Conservation (phyloP, 1,140 invertebrate genomes). For the Zaprionus ornatus region DNA sequence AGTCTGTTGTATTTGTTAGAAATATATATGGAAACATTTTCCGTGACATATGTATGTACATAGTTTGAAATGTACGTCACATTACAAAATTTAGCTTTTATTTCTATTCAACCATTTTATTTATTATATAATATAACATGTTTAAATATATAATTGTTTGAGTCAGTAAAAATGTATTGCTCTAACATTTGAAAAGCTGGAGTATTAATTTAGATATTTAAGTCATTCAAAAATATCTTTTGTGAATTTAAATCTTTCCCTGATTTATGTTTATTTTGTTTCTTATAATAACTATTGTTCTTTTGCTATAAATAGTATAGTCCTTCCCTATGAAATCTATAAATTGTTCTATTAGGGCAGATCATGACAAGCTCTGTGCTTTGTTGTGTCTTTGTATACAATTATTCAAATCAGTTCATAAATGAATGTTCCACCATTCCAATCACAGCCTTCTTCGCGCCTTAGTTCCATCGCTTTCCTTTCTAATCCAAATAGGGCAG, state of each 20-base stretch:
- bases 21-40: too few species aligned
- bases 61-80: too few species aligned
- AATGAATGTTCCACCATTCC: constrained; percentile 23
- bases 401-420: constrained; percentile 24
- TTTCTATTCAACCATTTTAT: not conserved
- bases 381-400: not conserved
- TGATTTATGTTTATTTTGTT: not conserved
- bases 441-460: constrained; percentile 59
- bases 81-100: not conserved
- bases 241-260: not conserved
- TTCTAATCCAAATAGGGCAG: constrained; percentile 90
- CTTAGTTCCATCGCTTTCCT: not conserved
- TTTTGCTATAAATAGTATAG: not conserved
- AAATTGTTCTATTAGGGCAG: not conserved
- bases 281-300: not conserved
- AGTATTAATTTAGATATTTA: not conserved
- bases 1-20: too few species aligned
- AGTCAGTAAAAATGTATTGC: not conserved
- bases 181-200: not conserved
- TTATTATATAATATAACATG: not conserved
- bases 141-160: not conserved
- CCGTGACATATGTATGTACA: too few species aligned
- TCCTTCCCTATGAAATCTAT: not conserved
- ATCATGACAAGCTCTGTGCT: not conserved
- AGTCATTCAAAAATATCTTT: not conserved